These are phyloP conservation scores for Callyntrura guangdongensis DNA, from an alignment of 2,888 invertebrate genomes.

Conservation along the genomic window DNA sequence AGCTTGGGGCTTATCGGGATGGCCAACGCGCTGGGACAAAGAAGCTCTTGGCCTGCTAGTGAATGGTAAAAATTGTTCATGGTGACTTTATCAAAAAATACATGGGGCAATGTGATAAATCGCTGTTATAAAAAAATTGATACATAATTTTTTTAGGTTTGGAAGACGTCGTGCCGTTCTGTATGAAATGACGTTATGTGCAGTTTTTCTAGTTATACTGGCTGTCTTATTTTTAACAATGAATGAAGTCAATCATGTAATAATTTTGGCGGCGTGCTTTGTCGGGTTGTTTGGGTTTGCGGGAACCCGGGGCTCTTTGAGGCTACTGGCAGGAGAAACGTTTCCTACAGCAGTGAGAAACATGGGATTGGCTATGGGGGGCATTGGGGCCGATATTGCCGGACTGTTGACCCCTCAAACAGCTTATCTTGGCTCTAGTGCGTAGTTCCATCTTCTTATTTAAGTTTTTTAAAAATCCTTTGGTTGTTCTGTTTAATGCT, in stretches of 20 bases:
- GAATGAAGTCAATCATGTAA: neutral
- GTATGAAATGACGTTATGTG: slow-evolving; percentile 73
- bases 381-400: slow-evolving; percentile 68
- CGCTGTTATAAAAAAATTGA: too few species aligned
- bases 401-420: slow-evolving; percentile 77
- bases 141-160: slow-evolving; percentile 45
- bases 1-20: slow-evolving; percentile 74
- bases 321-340: slow-evolving; percentile 79
- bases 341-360: slow-evolving; percentile 80
- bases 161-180: slow-evolving; percentile 79
- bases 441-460: neutral
- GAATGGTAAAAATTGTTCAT: too few species aligned
- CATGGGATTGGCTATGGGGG: slow-evolving; percentile 75
- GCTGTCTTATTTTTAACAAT: slow-evolving; percentile 75
- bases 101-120: too few species aligned
- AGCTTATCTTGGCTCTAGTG: slow-evolving; percentile 79
- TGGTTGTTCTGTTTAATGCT: neutral
- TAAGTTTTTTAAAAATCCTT: neutral
- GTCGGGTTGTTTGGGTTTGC: slow-evolving; percentile 79
- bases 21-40: slow-evolving; percentile 77
- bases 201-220: slow-evolving; percentile 74
- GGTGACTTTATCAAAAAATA: too few species aligned
- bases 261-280: slow-evolving; percentile 64
- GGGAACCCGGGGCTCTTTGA: slow-evolving; percentile 66
- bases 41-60: slow-evolving; percentile 70